phyloP scores from a whole-genome alignment of 2,113 vertebrate species.

The Clarias batrachus region DNA sequence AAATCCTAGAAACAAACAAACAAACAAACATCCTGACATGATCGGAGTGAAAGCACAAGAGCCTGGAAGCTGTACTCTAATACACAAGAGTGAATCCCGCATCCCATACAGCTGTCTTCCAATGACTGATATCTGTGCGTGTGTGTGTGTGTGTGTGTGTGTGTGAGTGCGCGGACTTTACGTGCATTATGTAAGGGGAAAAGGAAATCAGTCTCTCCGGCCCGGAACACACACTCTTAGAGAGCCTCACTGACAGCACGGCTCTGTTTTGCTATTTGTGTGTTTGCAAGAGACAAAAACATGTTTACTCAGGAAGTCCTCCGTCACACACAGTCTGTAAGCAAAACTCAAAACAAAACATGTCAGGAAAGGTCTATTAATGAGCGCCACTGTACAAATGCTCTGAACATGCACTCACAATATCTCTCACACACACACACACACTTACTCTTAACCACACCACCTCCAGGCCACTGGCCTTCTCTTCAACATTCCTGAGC shows the following conservation, averaged over 20 bases:
- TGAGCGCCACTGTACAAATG: constrained; percentile 9
- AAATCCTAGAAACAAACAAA: not conserved
- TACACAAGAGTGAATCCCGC: constrained; percentile 5
- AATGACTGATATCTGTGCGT: constrained; percentile 37
- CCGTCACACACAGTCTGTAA: constrained; percentile 37
- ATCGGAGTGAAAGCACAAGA: not conserved
- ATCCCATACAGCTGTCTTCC: constrained; percentile 18
- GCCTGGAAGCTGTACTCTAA: constrained; percentile 1
- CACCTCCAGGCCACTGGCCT: constrained; percentile 63
- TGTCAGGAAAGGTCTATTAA: constrained; percentile 30
- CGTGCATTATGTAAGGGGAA: constrained; percentile 72
- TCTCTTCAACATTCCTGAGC: constrained; percentile 73
- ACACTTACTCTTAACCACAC: constrained; percentile 40
- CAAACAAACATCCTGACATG: not conserved
- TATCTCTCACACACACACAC: constrained; percentile 12
- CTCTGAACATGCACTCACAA: constrained; percentile 4
- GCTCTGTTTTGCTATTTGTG: constrained; percentile 31
- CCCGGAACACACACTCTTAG: constrained; percentile 72
- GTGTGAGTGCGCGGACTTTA: constrained; percentile 33
- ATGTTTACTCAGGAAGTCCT: constrained; percentile 61
- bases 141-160: constrained; percentile 13
- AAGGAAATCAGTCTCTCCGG: constrained; percentile 71
- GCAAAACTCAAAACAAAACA: constrained; percentile 56
- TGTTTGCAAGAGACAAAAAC: constrained; percentile 38
- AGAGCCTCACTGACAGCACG: constrained; percentile 43